A percentile compares a stretch with the other conserved stretches of the same genome.
Evolutionary conservation across 1,140 invertebrate genomes (phyloP).

Genomic region (Drosophila rhopaloa): DNA sequence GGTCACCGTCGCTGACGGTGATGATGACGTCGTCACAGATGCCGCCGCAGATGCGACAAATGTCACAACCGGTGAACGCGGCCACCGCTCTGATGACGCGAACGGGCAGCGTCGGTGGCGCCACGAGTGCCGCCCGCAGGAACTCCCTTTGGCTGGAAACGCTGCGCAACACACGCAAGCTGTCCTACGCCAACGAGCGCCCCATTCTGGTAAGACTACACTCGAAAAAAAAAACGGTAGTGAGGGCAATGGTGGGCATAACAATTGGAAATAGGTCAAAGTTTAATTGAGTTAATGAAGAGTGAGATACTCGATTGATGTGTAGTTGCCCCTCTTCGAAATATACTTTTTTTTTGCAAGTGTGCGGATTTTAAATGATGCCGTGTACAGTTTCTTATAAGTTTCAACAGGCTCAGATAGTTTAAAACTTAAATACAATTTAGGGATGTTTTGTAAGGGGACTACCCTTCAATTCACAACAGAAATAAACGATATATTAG

Average conservation of each 20-base stretch:
- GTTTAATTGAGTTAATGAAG: no score
- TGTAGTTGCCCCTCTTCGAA: background rate
- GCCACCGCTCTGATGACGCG: constrained; percentile 56
- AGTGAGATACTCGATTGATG: background rate
- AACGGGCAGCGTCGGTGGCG: constrained; percentile 60
- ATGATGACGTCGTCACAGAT: constrained; percentile 14
- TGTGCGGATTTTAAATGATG: background rate
- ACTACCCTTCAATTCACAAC: no score
- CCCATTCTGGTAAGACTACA: constrained; percentile 65
- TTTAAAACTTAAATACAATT: background rate
- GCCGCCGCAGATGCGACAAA: constrained; percentile 6
- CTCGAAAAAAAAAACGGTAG: background rate
- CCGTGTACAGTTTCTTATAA: background rate
- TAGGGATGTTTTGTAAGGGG: background rate
- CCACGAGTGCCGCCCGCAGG: constrained; percentile 62
- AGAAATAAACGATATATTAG: no score
- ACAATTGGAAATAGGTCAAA: no score
- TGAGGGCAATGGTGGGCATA: background rate
- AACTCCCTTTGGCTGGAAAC: constrained; percentile 75
- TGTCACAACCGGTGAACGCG: constrained; percentile 11
- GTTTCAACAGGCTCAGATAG: background rate
- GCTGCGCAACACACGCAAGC: constrained; percentile 68
- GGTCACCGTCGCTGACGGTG: constrained; percentile 14
- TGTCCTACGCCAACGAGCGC: constrained; percentile 69
- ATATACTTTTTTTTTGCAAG: background rate